Percentiles rank a stretch among this genome's conserved stretches.
Evolutionary conservation across 2,888 invertebrate genomes (phyloP).

Genomic region (Eupithecia pulchellata): DNA sequence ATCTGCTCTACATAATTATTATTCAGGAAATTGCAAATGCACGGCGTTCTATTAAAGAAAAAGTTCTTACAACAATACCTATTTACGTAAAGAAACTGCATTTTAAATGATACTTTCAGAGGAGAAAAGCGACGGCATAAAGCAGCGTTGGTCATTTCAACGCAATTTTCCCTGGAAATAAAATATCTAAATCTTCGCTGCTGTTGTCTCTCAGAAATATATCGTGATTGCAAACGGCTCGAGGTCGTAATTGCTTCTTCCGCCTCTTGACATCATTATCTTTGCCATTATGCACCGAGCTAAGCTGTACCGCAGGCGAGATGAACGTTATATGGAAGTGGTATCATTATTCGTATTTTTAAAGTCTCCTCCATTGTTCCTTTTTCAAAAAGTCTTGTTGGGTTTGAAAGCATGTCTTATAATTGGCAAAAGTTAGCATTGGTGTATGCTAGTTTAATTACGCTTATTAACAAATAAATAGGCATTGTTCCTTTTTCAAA

Average conservation of each 20-base stretch:
- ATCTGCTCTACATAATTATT: neutral
- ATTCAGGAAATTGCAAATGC: neutral
- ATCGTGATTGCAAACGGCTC: constrained; percentile 68
- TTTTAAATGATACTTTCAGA: constrained; percentile 36
- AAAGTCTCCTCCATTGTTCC: neutral
- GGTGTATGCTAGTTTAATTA: neutral
- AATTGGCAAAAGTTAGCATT: neutral
- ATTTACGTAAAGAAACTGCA: constrained; percentile 15
- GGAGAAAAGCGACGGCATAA: constrained; percentile 29
- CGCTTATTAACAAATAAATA: no score
- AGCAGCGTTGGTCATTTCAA: constrained; percentile 47
- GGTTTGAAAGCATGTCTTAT: neutral
- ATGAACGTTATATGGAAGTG: constrained; percentile 24
- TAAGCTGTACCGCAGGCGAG: constrained; percentile 53
- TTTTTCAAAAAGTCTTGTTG: neutral
- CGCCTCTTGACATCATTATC: constrained; percentile 79
- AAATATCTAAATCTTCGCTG: constrained; percentile 62
- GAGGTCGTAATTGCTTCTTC: constrained; percentile 79
- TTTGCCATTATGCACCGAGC: constrained; percentile 75
- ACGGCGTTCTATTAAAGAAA: neutral
- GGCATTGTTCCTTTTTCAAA: neutral
- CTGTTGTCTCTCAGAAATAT: constrained; percentile 65
- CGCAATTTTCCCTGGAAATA: constrained; percentile 63
- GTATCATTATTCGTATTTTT: constrained; percentile 9
- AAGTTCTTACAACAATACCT: neutral